phyloP scores from a whole-genome alignment of 1,140 invertebrate genomes.

The Condylostylus longicornis region DNA sequence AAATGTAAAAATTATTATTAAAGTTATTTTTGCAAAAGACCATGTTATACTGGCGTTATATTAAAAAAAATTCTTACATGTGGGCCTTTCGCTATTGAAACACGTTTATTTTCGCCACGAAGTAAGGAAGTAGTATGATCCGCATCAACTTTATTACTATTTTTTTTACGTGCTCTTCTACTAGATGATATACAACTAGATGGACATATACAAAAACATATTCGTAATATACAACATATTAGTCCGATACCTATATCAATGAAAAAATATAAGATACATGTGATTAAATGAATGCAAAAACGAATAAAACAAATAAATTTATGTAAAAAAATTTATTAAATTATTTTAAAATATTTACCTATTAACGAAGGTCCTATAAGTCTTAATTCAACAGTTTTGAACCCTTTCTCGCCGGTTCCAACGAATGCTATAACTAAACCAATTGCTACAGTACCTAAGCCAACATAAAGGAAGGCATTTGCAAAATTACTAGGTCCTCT shows the following conservation, averaged over 20 bases:
- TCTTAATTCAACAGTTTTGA: conserved; percentile 67
- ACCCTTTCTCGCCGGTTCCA: conserved; percentile 76
- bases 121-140: conserved; percentile 31
- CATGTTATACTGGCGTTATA: neutral
- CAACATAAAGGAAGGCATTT: conserved; percentile 66
- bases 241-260: conserved; percentile 32
- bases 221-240: conserved; percentile 42
- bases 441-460: conserved; percentile 64
- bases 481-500: conserved; percentile 47
- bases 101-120: conserved; percentile 26
- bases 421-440: conserved; percentile 76
- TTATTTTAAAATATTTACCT: conserved; percentile 21
- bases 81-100: conserved; percentile 26
- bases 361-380: conserved; percentile 67
- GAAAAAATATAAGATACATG: neutral
- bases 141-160: conserved; percentile 29
- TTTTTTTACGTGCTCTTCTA: conserved; percentile 29
- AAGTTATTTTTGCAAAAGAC: neutral
- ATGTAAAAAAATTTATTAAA: neutral
- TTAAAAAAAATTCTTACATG: neutral
- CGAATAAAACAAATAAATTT: neutral
- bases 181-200: conserved; percentile 36
- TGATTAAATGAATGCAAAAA: neutral
- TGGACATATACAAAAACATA: conserved; percentile 44
- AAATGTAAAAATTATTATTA: neutral